Evolutionary conservation across 2,113 vertebrate genomes (phyloP).

Genomic region (Mormyrus iriodes): DNA sequence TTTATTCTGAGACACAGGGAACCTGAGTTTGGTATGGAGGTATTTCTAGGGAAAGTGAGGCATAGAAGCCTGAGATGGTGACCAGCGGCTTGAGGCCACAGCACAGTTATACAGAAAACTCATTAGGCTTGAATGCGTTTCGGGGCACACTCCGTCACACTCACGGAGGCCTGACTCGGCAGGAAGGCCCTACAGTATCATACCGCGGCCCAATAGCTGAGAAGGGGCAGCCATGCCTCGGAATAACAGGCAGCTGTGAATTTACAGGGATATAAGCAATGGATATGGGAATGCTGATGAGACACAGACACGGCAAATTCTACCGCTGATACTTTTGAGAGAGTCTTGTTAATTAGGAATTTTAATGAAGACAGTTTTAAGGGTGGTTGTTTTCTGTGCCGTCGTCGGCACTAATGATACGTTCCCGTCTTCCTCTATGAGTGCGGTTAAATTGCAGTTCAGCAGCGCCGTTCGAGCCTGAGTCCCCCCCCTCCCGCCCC

Average conservation of each 20-base stretch:
- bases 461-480: not conserved
- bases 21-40: not conserved
- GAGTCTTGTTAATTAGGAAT: slow-evolving; percentile 6
- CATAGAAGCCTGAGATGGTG: not conserved
- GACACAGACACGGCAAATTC: not conserved
- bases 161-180: not conserved
- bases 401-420: slow-evolving; percentile 7
- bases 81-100: not conserved
- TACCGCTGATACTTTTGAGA: not conserved
- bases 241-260: not conserved
- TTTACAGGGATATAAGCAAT: not conserved
- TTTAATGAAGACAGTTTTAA: slow-evolving; percentile 16
- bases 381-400: slow-evolving; percentile 4
- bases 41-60: not conserved
- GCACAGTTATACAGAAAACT: not conserved
- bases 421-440: not conserved
- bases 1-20: not conserved
- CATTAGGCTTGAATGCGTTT: not conserved
- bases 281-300: not conserved
- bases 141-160: not conserved
- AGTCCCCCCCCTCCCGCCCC: not conserved
- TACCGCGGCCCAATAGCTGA: not conserved
- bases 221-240: not conserved
- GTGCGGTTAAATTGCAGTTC: not conserved
- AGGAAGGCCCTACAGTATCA: not conserved